phyloP scores from a whole-genome alignment of 92 coral and sea anemone genomes.

The Palythoa heliodiscus region DNA sequence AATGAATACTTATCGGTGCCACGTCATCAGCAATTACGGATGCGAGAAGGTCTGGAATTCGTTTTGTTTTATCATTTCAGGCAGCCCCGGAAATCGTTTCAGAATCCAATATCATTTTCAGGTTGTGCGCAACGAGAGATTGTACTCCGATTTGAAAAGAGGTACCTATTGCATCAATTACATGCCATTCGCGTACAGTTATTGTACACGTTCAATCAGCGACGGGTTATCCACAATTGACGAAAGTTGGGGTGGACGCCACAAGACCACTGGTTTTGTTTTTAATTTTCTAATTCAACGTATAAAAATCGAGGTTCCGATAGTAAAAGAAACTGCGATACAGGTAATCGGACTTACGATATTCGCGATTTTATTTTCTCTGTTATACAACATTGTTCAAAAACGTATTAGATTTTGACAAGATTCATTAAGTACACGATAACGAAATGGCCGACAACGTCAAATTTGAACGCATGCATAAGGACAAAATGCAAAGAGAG shows the following conservation, averaged over 20 bases:
- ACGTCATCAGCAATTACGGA: background rate
- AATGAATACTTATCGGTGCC: background rate
- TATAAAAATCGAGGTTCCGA: background rate
- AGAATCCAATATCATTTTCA: background rate
- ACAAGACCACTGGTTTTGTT: background rate
- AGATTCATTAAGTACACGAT: no score
- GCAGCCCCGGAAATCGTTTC: background rate
- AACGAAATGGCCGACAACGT: background rate
- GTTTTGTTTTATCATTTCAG: background rate
- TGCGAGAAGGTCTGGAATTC: background rate
- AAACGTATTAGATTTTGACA: background rate
- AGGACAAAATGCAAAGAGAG: background rate
- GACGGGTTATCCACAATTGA: background rate
- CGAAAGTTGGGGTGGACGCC: background rate
- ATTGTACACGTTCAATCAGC: background rate
- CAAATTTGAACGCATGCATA: background rate
- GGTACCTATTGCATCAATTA: background rate
- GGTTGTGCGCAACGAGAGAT: background rate
- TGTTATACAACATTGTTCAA: background rate
- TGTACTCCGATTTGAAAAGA: background rate
- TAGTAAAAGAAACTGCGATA: background rate
- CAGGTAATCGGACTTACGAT: background rate
- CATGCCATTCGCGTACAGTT: background rate
- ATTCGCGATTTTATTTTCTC: background rate
- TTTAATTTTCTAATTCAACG: background rate